Evolutionary conservation across 2,888 invertebrate genomes (phyloP).

Genomic region (Bhutanitis thaidina): DNA sequence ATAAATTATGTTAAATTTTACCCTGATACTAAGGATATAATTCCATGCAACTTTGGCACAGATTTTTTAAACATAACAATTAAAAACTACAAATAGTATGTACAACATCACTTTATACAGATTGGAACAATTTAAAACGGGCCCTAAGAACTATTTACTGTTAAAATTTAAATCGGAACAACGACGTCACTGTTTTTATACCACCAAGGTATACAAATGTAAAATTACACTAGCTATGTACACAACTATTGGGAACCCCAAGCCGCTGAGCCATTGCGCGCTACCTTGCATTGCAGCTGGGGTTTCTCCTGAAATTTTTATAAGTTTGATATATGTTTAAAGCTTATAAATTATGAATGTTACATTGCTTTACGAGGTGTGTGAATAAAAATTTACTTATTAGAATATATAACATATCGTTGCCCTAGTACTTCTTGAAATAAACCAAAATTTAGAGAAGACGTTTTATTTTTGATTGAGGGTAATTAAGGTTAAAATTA

Average conservation of each 20-base stretch:
- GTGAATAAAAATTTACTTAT: too few species aligned
- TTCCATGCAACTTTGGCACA: constrained; percentile 35
- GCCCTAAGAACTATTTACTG: too few species aligned
- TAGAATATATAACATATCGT: too few species aligned
- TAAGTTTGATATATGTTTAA: background rate
- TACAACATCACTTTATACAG: background rate
- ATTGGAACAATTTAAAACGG: too few species aligned
- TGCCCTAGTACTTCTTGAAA: too few species aligned
- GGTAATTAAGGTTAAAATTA: too few species aligned
- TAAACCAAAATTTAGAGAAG: too few species aligned
- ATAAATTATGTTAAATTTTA: constrained; percentile 33
- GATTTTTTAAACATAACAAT: background rate
- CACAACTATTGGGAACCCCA: constrained; percentile 39
- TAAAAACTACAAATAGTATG: background rate
- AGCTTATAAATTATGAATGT: too few species aligned
- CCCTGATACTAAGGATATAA: constrained; percentile 61
- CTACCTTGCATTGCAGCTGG: constrained; percentile 93
- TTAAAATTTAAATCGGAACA: background rate
- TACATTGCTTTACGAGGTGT: too few species aligned
- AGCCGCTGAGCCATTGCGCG: constrained; percentile 59
- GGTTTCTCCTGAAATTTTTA: constrained; percentile 84
- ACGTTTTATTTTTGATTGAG: too few species aligned
- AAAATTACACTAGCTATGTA: constrained; percentile 27
- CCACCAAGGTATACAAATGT: constrained; percentile 1
- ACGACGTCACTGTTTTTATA: background rate